Evolutionary conservation across 2,113 vertebrate species (phyloP).

Genomic region (Plectropomus leopardus): DNA sequence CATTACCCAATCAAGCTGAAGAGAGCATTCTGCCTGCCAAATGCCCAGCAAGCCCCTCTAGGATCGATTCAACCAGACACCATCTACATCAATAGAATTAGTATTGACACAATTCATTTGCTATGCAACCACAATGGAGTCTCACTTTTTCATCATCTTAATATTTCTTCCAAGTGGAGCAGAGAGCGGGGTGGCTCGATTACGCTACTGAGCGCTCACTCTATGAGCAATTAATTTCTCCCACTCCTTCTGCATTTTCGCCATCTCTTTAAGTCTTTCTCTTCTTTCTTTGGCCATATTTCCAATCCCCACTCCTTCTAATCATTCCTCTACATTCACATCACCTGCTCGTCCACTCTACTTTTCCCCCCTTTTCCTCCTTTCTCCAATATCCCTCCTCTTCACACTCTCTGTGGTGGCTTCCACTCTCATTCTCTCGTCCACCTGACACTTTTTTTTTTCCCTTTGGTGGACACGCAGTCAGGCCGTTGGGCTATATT

Average conservation of each 20-base stretch:
- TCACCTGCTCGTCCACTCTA: slow-evolving; percentile 56
- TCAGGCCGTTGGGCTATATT: slow-evolving; percentile 81
- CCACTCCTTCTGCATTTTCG: slow-evolving; percentile 39
- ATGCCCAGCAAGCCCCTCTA: slow-evolving; percentile 63
- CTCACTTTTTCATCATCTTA: slow-evolving; percentile 74
- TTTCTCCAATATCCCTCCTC: slow-evolving; percentile 8
- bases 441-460: slow-evolving; percentile 47
- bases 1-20: slow-evolving; percentile 81
- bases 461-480: slow-evolving; percentile 56
- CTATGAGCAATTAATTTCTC: slow-evolving; percentile 63
- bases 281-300: slow-evolving; percentile 14
- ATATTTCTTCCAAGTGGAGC: slow-evolving; percentile 65
- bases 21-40: slow-evolving; percentile 70
- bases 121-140: slow-evolving; percentile 77
- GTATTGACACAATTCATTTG: slow-evolving; percentile 81
- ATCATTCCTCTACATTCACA: slow-evolving; percentile 43
- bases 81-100: slow-evolving; percentile 83
- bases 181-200: slow-evolving; percentile 65
- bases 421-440: slow-evolving; percentile 42
- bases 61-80: slow-evolving; percentile 80
- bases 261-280: slow-evolving; percentile 14
- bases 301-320: slow-evolving; percentile 8
- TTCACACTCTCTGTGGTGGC: slow-evolving; percentile 25
- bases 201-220: slow-evolving; percentile 59
- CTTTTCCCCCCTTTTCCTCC: slow-evolving; percentile 13